These are phyloP conservation scores for Proterorhinus semilunaris DNA, from an alignment of 2,113 vertebrate genomes.

Conservation along the genomic window DNA sequence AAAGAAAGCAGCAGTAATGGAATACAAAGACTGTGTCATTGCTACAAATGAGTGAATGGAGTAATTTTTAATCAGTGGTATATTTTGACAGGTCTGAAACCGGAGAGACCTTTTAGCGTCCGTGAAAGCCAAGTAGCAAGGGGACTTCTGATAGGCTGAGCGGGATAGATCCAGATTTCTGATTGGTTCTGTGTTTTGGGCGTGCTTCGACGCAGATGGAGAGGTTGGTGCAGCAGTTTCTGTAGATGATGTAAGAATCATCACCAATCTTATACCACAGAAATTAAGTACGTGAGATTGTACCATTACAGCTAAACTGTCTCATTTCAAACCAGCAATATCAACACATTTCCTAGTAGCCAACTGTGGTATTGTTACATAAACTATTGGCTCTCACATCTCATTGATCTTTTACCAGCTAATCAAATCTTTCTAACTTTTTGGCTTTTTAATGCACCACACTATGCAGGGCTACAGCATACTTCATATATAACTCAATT, in stretches of 20 bases:
- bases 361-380: too few species aligned
- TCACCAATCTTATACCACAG: too few species aligned
- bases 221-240: slow-evolving; percentile 9
- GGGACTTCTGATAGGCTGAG: slow-evolving; percentile 63
- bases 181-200: slow-evolving; percentile 54
- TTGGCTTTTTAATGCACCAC: too few species aligned
- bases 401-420: too few species aligned
- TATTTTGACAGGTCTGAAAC: slow-evolving; percentile 29
- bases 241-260: slow-evolving; percentile 27
- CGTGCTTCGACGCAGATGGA: background rate
- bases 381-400: too few species aligned
- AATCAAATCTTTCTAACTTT: too few species aligned
- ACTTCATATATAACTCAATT: too few species aligned
- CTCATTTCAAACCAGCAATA: too few species aligned
- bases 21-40: slow-evolving; percentile 57
- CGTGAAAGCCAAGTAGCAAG: slow-evolving; percentile 14
- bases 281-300: too few species aligned
- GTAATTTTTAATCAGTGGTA: background rate
- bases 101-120: slow-evolving; percentile 24
- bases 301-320: too few species aligned
- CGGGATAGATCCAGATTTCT: background rate
- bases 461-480: too few species aligned
- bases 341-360: too few species aligned
- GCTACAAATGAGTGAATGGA: slow-evolving; percentile 13
- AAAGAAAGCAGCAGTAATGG: slow-evolving; percentile 34